Conservation (phyloP, 2,797 vertebrate genomes). For the Mus minutoides region DNA sequence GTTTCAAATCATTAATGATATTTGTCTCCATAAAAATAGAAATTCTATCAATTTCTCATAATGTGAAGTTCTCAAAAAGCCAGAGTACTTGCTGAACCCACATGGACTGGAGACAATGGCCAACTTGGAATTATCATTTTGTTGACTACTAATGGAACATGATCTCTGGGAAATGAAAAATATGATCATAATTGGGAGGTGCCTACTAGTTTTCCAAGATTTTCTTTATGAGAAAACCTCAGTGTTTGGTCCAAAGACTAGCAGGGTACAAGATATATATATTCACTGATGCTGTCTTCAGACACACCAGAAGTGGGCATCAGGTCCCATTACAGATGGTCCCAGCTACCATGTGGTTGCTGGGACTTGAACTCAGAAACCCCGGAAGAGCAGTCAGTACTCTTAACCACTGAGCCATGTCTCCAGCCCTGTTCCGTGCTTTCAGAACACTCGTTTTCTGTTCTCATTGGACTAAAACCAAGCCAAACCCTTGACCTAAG, state of each 20-base stretch:
- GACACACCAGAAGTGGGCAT: no score
- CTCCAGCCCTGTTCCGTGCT: no score
- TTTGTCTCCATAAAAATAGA: neutral
- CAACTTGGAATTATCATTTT: neutral
- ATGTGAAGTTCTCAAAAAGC: conserved; percentile 20
- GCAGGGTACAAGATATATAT: conserved; percentile 46
- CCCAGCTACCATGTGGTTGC: no score
- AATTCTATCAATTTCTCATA: conserved; percentile 15
- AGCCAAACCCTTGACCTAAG: conserved; percentile 48
- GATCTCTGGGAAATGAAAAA: neutral
- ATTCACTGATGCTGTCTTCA: no score
- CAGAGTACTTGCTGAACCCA: neutral
- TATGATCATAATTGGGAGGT: neutral
- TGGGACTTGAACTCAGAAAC: no score
- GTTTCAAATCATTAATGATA: conserved; percentile 50
- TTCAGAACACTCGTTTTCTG: conserved; percentile 14
- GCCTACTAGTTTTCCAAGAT: conserved; percentile 1
- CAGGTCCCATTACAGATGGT: no score
- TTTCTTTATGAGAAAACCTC: conserved; percentile 52
- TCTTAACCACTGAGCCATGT: no score
- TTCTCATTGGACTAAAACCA: conserved; percentile 62
- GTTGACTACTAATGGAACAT: neutral
- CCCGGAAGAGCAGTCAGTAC: no score
- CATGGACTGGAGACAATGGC: neutral
- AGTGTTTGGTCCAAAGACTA: conserved; percentile 37